Percentiles rank a stretch among this genome's conserved stretches.
Evolutionary conservation across 2,797 vertebrate genomes (phyloP).

Genomic region (Artibeus lituratus): DNA sequence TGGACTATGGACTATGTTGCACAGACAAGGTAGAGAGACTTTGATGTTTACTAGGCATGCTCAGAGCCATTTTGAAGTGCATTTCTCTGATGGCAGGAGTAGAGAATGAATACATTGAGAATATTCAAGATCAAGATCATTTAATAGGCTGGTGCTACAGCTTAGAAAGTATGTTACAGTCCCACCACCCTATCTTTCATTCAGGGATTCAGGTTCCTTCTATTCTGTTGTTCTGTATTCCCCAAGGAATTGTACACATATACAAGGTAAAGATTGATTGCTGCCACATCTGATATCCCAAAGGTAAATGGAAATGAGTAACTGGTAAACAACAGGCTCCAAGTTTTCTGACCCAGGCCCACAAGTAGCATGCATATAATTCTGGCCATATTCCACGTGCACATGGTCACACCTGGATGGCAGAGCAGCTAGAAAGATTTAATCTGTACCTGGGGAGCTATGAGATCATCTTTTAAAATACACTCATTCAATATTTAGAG

Average conservation of each 20-base stretch:
- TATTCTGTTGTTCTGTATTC: background rate
- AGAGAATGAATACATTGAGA: background rate
- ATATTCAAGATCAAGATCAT: background rate
- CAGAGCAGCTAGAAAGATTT: background rate
- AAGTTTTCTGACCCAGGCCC: background rate
- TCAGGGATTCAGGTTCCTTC: background rate
- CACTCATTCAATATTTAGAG: background rate
- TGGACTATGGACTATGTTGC: background rate
- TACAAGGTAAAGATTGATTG: background rate
- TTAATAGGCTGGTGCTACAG: background rate
- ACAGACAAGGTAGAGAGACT: background rate
- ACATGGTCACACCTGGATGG: background rate
- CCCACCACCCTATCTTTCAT: background rate
- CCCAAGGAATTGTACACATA: no score
- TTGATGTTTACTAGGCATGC: background rate
- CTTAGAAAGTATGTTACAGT: background rate
- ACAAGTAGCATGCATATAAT: background rate
- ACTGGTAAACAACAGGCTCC: background rate
- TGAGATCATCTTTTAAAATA: background rate
- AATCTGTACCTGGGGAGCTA: background rate
- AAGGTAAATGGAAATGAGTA: background rate
- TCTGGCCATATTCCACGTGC: background rate
- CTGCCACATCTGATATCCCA: background rate
- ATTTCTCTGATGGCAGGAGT: background rate
- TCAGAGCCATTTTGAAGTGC: background rate